Percentiles rank a stretch among this genome's conserved stretches.
These are phyloP conservation scores for Sebastes reedi DNA, from an alignment of 2,797 vertebrate species.

Conservation along the genomic window DNA sequence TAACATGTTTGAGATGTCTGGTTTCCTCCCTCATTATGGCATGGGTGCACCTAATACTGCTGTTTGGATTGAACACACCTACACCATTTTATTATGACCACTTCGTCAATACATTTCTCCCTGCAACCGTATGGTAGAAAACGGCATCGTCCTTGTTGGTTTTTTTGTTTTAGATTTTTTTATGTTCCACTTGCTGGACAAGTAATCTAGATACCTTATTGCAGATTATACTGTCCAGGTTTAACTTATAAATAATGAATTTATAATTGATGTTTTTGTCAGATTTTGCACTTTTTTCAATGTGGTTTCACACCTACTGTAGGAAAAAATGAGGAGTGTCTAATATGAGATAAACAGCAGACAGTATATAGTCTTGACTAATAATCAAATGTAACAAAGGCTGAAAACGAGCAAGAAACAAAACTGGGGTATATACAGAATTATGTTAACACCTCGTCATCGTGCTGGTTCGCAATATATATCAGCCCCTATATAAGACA, in stretches of 20 bases:
- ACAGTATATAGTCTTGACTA: not conserved
- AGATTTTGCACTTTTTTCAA: no score
- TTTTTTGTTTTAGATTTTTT: no score
- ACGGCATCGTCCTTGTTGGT: not conserved
- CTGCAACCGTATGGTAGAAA: not conserved
- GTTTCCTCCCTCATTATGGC: not conserved
- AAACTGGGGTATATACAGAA: not conserved
- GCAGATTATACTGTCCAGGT: not conserved
- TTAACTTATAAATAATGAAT: not conserved
- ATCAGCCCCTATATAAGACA: not conserved
- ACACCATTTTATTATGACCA: not conserved
- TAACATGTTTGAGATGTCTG: not conserved
- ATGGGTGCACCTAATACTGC: no score
- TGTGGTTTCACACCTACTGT: no score
- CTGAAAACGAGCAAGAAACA: not conserved
- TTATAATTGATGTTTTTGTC: not conserved
- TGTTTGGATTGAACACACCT: no score
- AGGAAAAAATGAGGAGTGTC: not conserved
- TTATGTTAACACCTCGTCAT: not conserved
- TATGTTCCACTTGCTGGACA: no score
- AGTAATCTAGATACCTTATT: no score
- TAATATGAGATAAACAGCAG: not conserved
- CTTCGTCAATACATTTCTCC: not conserved
- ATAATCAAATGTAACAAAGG: not conserved
- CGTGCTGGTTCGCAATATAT: not conserved